Percentiles rank a stretch among this genome's conserved stretches.
Conservation (phyloP, 2,888 invertebrate genomes). For the Agriotes lineatus region DNA sequence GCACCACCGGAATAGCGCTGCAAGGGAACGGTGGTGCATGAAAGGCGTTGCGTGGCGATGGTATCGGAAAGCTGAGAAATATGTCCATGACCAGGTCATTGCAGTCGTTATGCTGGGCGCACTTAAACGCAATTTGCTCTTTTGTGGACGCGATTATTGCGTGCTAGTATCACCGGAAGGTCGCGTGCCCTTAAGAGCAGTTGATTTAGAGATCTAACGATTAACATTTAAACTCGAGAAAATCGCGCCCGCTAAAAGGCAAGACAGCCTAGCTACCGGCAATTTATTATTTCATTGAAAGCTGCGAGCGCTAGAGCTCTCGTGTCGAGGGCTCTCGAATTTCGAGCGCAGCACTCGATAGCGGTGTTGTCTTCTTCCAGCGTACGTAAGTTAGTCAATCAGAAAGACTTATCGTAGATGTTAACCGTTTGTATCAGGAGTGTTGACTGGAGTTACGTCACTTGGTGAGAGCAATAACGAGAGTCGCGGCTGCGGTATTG, state of each 20-base stretch:
- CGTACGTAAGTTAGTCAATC: conserved; percentile 53
- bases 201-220: conserved; percentile 34
- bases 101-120: conserved; percentile 52
- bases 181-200: conserved; percentile 48
- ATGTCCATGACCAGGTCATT: conserved; percentile 56
- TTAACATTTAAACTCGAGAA: conserved; percentile 32
- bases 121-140: conserved; percentile 56
- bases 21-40: conserved; percentile 22
- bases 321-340: conserved; percentile 27
- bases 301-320: conserved; percentile 32
- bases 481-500: conserved; percentile 61
- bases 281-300: conserved; percentile 32
- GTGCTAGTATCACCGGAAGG: conserved; percentile 52
- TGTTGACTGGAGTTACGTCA: conserved; percentile 64
- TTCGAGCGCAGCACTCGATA: conserved; percentile 34
- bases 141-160: conserved; percentile 53
- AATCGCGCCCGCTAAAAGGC: conserved; percentile 21
- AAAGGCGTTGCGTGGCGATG: conserved; percentile 48
- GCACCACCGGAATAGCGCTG: conserved; percentile 19
- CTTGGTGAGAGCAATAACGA: conserved; percentile 58
- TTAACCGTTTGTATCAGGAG: conserved; percentile 56
- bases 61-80: conserved; percentile 49
- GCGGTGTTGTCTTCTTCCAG: conserved; percentile 48
- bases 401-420: conserved; percentile 53
- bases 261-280: conserved; percentile 20